phyloP scores from a whole-genome alignment of 2,888 invertebrate genomes.

The Lissonota sp. region DNA sequence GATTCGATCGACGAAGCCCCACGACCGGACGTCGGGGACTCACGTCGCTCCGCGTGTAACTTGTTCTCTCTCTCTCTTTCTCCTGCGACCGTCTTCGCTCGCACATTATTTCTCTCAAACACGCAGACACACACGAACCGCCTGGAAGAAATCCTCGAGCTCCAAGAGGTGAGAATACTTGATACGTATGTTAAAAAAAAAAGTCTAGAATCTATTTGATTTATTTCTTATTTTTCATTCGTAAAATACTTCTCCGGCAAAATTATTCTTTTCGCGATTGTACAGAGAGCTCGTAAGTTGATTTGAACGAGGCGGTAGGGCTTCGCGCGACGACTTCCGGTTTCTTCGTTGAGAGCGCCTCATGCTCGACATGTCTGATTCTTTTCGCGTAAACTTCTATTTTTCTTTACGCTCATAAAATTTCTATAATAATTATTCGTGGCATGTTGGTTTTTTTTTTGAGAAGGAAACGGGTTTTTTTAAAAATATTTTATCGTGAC shows the following conservation, averaged over 20 bases:
- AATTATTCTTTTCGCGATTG: not conserved
- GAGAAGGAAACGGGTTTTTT: not conserved
- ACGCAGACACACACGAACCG: not conserved
- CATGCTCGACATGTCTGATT: not conserved
- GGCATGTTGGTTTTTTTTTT: not conserved
- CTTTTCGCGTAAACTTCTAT: not conserved
- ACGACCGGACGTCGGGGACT: slow-evolving; percentile 57
- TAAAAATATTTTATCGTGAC: slow-evolving; percentile 5
- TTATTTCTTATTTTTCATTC: not conserved
- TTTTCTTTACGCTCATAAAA: not conserved
- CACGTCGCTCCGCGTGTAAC: slow-evolving; percentile 31
- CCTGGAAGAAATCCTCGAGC: slow-evolving; percentile 6
- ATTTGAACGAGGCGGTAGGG: slow-evolving; percentile 29
- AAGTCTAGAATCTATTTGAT: not conserved
- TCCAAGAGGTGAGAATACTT: slow-evolving; percentile 46
- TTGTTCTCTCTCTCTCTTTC: slow-evolving; percentile 3
- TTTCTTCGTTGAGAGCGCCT: slow-evolving; percentile 5
- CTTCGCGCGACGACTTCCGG: slow-evolving; percentile 56
- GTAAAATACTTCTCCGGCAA: not conserved
- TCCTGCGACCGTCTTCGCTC: not conserved
- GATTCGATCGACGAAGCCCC: slow-evolving; percentile 64
- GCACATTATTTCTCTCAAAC: not conserved
- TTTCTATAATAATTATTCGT: no score
- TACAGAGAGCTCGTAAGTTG: slow-evolving; percentile 29
- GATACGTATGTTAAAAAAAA: slow-evolving; percentile 9